A percentile compares a stretch with the other conserved stretches of the same genome.
phyloP scores from a whole-genome alignment of 2,797 vertebrate species.

The Enteromius viviparus region DNA sequence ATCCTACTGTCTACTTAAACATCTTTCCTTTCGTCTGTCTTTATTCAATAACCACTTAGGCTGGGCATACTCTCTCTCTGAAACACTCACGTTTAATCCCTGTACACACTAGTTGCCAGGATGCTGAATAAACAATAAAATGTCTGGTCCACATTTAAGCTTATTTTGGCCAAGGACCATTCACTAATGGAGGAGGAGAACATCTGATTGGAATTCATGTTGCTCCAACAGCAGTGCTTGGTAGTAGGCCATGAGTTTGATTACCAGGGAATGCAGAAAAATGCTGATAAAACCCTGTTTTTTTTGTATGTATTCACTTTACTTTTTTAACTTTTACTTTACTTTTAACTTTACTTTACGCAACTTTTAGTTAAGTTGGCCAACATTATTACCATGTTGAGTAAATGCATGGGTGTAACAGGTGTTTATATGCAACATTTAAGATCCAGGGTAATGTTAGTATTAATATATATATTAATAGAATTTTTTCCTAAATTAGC shows the following conservation, averaged over 20 bases:
- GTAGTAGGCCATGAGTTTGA: not conserved
- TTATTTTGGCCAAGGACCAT: not conserved
- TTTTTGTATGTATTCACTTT: not conserved
- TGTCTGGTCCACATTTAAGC: not conserved
- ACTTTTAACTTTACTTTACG: too few species aligned
- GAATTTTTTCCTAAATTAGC: not conserved
- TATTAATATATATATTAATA: not conserved
- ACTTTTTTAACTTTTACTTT: too few species aligned
- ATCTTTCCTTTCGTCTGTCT: not conserved
- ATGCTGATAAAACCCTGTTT: not conserved
- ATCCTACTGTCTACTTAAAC: conserved; percentile 57
- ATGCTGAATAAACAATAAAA: not conserved
- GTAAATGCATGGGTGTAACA: not conserved
- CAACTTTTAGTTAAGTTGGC: not conserved
- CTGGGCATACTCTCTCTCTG: conserved; percentile 43
- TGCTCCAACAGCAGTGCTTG: conserved; percentile 49
- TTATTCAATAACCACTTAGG: conserved; percentile 1
- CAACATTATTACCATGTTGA: not conserved
- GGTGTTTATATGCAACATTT: not conserved
- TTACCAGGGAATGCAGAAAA: not conserved
- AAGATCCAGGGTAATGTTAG: not conserved
- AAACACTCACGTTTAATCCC: not conserved
- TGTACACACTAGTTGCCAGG: not conserved
- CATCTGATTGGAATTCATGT: not conserved
- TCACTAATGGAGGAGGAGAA: not conserved